These are phyloP conservation scores for Halcyon badia DNA, from an alignment of 2,797 vertebrate genomes.

Conservation along the genomic window DNA sequence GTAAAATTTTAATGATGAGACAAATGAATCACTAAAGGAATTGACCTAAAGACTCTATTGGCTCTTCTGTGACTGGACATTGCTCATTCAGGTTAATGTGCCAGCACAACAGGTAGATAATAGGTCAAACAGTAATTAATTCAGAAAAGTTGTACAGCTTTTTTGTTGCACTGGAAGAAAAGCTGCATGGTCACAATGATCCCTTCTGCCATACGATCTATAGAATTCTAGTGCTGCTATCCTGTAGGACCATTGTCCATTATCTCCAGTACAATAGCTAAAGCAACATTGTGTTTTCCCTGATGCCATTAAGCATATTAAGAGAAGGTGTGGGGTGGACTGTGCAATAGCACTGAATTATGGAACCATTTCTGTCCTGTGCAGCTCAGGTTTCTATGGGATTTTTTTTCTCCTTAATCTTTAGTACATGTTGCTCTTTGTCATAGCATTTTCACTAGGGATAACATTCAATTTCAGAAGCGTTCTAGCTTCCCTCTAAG, in stretches of 20 bases:
- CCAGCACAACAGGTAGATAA: not conserved
- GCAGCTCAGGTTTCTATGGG: not conserved
- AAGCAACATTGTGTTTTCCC: not conserved
- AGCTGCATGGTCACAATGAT: not conserved
- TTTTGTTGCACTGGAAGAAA: conserved; percentile 28
- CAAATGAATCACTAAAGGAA: not conserved
- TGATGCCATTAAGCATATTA: not conserved
- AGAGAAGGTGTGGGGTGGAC: not conserved
- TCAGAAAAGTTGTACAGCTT: not conserved
- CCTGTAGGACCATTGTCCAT: not conserved
- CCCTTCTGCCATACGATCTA: not conserved
- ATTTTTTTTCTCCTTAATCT: not conserved
- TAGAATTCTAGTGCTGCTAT: not conserved
- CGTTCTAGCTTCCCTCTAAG: not conserved
- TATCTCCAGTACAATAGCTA: not conserved
- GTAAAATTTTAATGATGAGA: not conserved
- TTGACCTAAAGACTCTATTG: not conserved
- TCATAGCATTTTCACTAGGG: not conserved
- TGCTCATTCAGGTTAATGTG: not conserved
- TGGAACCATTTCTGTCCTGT: not conserved
- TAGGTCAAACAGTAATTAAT: not conserved
- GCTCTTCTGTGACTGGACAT: not conserved
- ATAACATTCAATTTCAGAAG: not conserved
- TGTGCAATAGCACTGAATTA: not conserved
- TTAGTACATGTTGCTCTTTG: not conserved